Evolutionary conservation across 2,888 invertebrate species (phyloP).

Genomic region (Ectemnius continuus): DNA sequence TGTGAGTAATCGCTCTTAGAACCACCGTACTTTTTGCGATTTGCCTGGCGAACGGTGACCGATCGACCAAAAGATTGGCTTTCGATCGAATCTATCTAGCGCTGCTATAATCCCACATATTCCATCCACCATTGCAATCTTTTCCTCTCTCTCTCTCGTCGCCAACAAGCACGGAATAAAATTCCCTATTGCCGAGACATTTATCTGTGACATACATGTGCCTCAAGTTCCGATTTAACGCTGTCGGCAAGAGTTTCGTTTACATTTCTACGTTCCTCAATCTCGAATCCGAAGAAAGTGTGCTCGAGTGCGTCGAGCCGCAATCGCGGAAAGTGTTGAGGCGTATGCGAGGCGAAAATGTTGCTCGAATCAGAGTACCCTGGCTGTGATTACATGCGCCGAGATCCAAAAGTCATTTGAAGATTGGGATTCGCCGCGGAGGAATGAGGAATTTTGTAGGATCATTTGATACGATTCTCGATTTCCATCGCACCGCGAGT

Average conservation of each 20-base stretch:
- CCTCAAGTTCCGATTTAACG: background rate
- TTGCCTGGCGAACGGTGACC: constrained; percentile 1
- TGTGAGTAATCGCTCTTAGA: no score
- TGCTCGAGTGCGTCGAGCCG: background rate
- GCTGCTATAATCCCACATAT: background rate
- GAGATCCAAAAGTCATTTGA: constrained; percentile 1
- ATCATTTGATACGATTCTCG: constrained; percentile 14
- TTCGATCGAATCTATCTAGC: background rate
- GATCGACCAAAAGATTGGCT: constrained; percentile 2
- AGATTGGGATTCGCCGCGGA: background rate
- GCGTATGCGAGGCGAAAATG: background rate
- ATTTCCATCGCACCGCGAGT: background rate
- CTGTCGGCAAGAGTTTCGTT: background rate
- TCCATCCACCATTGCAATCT: no score
- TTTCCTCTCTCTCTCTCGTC: background rate
- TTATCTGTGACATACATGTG: background rate
- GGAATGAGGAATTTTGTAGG: background rate
- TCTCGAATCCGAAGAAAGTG: background rate
- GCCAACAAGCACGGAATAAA: background rate
- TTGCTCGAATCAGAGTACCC: background rate
- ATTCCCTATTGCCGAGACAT: background rate
- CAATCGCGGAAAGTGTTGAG: background rate
- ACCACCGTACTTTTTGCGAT: no score
- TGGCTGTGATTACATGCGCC: background rate
- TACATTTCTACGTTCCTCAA: background rate